Conservation (phyloP, 1,140 invertebrate genomes). For the Notospermus geniculatus region DNA sequence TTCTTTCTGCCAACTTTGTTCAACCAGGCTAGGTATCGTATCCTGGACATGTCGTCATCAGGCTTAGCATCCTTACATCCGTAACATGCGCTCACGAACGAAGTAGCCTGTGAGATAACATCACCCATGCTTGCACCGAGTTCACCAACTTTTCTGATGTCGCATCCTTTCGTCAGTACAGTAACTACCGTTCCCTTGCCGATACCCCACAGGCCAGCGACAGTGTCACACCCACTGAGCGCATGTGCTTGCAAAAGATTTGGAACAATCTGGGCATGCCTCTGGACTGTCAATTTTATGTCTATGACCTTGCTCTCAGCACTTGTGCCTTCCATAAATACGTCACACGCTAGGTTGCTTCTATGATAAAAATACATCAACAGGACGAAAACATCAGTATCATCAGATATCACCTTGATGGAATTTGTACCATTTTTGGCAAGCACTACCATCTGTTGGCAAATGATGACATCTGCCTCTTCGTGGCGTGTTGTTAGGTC, state of each 20-base stretch:
- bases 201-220: neutral
- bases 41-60: neutral
- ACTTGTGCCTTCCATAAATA: neutral
- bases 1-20: neutral
- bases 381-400: neutral
- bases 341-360: neutral
- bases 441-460: neutral
- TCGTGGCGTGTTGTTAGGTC: neutral
- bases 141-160: neutral
- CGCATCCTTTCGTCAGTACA: neutral
- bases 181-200: neutral
- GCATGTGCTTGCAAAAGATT: neutral
- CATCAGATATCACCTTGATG: neutral
- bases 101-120: neutral
- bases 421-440: neutral
- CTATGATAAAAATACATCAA: neutral
- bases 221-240: neutral
- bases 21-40: neutral
- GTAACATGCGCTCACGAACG: neutral
- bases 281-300: neutral
- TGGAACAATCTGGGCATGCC: neutral
- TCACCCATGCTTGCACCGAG: neutral
- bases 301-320: neutral
- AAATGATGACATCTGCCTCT: neutral
- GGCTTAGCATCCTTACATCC: neutral